A percentile compares a stretch with the other conserved stretches of the same genome.
phyloP scores from a whole-genome alignment of 2,113 vertebrate genomes.

The Acanthisitta chloris region DNA sequence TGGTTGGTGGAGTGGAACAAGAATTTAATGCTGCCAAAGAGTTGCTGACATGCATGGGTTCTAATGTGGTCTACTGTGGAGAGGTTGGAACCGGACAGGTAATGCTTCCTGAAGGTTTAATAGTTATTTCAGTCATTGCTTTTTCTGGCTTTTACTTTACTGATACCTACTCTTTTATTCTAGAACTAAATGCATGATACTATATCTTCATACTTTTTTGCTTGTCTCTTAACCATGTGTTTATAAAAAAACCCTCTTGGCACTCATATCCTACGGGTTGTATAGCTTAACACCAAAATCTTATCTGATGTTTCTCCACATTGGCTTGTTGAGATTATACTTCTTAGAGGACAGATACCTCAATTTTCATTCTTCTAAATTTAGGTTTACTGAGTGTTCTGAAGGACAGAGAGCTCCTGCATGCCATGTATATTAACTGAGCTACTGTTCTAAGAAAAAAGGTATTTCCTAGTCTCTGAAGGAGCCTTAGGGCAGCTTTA shows the following conservation, averaged over 20 bases:
- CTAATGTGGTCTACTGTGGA: constrained; percentile 93
- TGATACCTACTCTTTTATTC: not conserved
- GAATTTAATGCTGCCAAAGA: constrained; percentile 94
- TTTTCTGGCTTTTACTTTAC: not conserved
- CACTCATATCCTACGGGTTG: not conserved
- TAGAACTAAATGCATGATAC: not conserved
- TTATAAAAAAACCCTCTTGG: not conserved
- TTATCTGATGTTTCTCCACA: not conserved
- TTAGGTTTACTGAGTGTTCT: not conserved
- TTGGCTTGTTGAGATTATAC: not conserved
- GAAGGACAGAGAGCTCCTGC: not conserved
- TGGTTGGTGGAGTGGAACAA: constrained; percentile 94
- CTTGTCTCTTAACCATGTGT: not conserved
- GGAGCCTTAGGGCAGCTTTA: not conserved
- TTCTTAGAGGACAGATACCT: not conserved
- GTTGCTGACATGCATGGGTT: constrained; percentile 93
- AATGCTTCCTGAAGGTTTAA: not conserved
- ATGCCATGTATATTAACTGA: not conserved
- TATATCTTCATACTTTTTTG: not conserved
- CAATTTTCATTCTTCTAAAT: not conserved
- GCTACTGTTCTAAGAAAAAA: not conserved
- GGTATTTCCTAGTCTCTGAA: not conserved
- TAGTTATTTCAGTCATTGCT: not conserved
- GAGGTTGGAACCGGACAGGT: constrained; percentile 96
- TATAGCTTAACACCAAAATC: not conserved